phyloP scores from a whole-genome alignment of 2,113 vertebrate genomes.

The Bubo blakistoni region DNA sequence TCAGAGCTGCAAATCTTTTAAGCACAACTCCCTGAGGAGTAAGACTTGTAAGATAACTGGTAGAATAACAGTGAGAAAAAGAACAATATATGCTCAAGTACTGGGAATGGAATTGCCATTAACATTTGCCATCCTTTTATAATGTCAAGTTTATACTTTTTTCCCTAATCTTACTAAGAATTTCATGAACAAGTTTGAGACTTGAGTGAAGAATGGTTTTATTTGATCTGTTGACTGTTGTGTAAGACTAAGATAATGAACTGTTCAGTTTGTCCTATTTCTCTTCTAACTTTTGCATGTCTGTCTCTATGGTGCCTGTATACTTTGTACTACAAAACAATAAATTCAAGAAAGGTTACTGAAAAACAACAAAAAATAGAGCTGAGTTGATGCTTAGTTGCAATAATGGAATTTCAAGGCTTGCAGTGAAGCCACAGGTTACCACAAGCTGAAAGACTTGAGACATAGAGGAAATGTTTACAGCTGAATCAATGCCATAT shows the following conservation, averaged over 20 bases:
- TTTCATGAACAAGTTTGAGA: not conserved
- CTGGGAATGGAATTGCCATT: not conserved
- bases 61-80: slow-evolving; percentile 2
- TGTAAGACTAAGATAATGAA: not conserved
- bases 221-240: not conserved
- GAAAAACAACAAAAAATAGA: not conserved
- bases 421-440: not conserved
- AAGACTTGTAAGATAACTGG: slow-evolving; percentile 5
- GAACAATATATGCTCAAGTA: not conserved
- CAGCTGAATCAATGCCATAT: not conserved
- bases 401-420: not conserved
- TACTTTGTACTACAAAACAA: not conserved
- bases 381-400: not conserved
- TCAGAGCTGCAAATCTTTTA: not conserved
- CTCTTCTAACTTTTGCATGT: not conserved
- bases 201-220: not conserved
- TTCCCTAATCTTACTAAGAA: not conserved
- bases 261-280: not conserved
- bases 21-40: not conserved
- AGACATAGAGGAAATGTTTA: not conserved
- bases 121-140: not conserved
- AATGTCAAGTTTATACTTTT: not conserved
- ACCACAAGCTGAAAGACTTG: not conserved
- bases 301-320: not conserved
- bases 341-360: not conserved